phyloP scores from a whole-genome alignment of 2,888 invertebrate species.

The Herminia tarsipennalis region DNA sequence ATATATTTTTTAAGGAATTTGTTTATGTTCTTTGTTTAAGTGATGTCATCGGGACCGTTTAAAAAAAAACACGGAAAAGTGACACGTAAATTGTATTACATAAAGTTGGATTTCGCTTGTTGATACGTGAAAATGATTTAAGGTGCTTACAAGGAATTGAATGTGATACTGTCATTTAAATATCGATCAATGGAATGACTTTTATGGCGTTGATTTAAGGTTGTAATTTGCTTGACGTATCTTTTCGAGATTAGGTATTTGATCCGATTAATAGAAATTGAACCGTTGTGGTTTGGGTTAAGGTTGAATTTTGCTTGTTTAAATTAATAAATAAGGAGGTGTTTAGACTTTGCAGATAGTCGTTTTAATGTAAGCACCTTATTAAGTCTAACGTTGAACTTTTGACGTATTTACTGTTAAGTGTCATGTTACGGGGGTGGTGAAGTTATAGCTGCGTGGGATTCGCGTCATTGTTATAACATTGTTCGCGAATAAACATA shows the following conservation, averaged over 20 bases:
- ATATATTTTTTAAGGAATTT: slow-evolving; percentile 57
- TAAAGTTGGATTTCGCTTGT: slow-evolving; percentile 22
- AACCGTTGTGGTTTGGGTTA: not conserved
- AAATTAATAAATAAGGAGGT: slow-evolving; percentile 6
- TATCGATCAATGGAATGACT: not conserved
- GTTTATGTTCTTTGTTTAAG: slow-evolving; percentile 43
- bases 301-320: not conserved
- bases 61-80: slow-evolving; percentile 14
- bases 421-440: slow-evolving; percentile 42
- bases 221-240: not conserved
- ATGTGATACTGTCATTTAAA: not conserved
- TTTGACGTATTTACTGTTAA: slow-evolving; percentile 43
- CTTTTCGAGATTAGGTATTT: not conserved
- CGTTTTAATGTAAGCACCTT: slow-evolving; percentile 42
- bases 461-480: slow-evolving; percentile 32
- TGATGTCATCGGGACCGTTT: slow-evolving; percentile 51
- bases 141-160: not conserved
- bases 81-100: not conserved
- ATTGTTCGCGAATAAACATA: slow-evolving; percentile 3
- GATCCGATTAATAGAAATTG: no score
- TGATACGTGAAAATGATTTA: not conserved
- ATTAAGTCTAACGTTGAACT: slow-evolving; percentile 46
- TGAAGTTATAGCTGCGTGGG: slow-evolving; percentile 46
- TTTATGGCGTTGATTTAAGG: not conserved
- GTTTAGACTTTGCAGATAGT: slow-evolving; percentile 24